Evolutionary conservation across 2,888 invertebrate genomes (phyloP), one percentile per base, ranked within the genome.

Genomic region (Oscheius sp.): DNA sequence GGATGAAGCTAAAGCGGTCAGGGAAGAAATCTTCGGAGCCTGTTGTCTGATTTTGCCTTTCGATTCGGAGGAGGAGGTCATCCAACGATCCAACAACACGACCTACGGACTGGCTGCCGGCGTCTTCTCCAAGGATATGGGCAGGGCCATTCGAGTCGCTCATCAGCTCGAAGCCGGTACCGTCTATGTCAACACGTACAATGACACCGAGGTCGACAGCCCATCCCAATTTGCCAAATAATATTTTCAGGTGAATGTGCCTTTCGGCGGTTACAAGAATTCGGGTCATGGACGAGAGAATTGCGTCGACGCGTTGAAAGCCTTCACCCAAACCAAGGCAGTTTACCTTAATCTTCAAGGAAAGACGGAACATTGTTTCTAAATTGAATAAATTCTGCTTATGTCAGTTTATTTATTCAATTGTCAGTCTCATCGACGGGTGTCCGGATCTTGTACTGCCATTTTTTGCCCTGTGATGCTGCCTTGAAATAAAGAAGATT

Each of bases 181-280:
- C 5, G 85, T 91, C n/a, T 91, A 90, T 88, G 87, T 92, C 46
- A 91, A 91, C 86, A 91, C 90, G 73, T 91, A 91, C 89, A 91
- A 91, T 81, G 82, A 91, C 29, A 89, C 89, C 73, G 90, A 91
- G 21, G 66, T 66, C 9, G 16, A 18, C 49, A 16, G 5, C 49
- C 6, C 3, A 3, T 16, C 3, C 13, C 21, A 18, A 49, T 3
- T 13, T 3, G 35, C 3, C 35, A 35, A 35, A 9, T 3, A 9
- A 9, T 6, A 7, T 12, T 58, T 63, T 53, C 45, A 75, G 35
- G 89, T 90, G 12, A 90, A 91, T 70, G 88, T 92, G 3, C 91
- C 91, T 3, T 92, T 91, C 85, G 91, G 91, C 3, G 91, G 91
- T 1, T 90, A 88, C 85, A 90, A 90, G 84, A 89, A 89, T 84